phyloP scores from a whole-genome alignment of 2,888 invertebrate genomes.

The Autographa gamma region DNA sequence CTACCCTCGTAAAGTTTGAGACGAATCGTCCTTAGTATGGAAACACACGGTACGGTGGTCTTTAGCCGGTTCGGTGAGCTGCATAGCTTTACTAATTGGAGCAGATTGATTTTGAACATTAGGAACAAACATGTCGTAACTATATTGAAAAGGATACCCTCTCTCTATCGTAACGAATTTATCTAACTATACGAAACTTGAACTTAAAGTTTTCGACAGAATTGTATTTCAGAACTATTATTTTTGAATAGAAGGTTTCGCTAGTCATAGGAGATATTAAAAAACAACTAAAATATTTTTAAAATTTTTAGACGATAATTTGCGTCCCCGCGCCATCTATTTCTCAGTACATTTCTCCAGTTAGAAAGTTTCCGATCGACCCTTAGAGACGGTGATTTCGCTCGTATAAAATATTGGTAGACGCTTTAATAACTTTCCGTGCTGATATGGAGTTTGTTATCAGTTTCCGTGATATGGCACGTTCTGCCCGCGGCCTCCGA shows the following conservation, averaged over 20 bases:
- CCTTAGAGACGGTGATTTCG: conserved; percentile 69
- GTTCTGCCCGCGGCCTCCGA: conserved; percentile 61
- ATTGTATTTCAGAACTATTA: no score
- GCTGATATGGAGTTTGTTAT: conserved; percentile 74
- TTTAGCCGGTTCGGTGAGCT: not conserved
- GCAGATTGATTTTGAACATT: not conserved
- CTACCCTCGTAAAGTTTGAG: conserved; percentile 72
- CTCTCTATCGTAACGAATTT: not conserved
- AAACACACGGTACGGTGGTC: conserved; percentile 45
- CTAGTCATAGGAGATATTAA: no score
- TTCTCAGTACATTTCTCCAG: conserved; percentile 39
- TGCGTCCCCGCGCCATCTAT: conserved; percentile 33
- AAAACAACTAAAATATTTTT: no score
- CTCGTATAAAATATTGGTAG: conserved; percentile 76
- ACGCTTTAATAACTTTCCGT: conserved; percentile 76
- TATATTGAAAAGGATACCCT: not conserved
- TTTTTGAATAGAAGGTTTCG: no score
- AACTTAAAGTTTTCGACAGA: no score
- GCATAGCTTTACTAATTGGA: not conserved
- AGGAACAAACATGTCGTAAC: conserved; percentile 1
- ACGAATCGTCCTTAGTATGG: conserved; percentile 61
- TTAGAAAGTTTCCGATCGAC: conserved; percentile 64
- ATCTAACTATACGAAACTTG: no score
- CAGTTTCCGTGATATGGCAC: conserved; percentile 76
- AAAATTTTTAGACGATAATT: not conserved